Conservation (phyloP, 2,888 invertebrate genomes). For the Chalcosyrphus nemorum region DNA sequence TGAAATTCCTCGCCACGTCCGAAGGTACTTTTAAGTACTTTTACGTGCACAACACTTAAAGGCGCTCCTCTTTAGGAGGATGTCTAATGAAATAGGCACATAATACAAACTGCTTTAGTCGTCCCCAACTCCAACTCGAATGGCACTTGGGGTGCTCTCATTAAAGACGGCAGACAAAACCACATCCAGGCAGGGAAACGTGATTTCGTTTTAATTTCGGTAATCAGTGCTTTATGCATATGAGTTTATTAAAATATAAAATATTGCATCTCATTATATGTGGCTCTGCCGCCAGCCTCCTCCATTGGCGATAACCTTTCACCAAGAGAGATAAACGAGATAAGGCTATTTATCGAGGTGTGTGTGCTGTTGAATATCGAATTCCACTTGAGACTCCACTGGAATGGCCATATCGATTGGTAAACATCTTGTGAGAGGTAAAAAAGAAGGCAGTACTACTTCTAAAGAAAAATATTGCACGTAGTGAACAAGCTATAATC, state of each 20-base stretch:
- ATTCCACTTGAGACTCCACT: constrained; percentile 31
- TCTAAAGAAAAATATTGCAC: background rate
- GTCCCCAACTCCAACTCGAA: no score
- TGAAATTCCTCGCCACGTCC: constrained; percentile 35
- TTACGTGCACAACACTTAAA: constrained; percentile 52
- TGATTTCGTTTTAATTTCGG: constrained; percentile 66
- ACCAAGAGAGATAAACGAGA: background rate
- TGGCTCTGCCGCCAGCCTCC: background rate
- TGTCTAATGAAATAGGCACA: constrained; percentile 65
- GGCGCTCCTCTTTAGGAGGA: constrained; percentile 23
- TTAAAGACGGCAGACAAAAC: constrained; percentile 58
- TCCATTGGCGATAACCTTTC: background rate
- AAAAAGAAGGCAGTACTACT: background rate
- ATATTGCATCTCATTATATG: constrained; percentile 41
- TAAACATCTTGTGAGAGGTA: background rate
- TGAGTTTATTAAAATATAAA: constrained; percentile 39
- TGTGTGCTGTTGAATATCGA: constrained; percentile 17
- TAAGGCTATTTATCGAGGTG: constrained; percentile 9
- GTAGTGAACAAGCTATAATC: background rate
- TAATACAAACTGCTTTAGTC: background rate
- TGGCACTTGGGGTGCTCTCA: constrained; percentile 31
- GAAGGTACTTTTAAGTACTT: constrained; percentile 38
- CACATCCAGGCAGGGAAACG: constrained; percentile 45
- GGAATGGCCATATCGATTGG: constrained; percentile 17
- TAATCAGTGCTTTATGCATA: constrained; percentile 56